Conservation (phyloP, 2,113 vertebrate species). For the Phrynosoma platyrhinos region DNA sequence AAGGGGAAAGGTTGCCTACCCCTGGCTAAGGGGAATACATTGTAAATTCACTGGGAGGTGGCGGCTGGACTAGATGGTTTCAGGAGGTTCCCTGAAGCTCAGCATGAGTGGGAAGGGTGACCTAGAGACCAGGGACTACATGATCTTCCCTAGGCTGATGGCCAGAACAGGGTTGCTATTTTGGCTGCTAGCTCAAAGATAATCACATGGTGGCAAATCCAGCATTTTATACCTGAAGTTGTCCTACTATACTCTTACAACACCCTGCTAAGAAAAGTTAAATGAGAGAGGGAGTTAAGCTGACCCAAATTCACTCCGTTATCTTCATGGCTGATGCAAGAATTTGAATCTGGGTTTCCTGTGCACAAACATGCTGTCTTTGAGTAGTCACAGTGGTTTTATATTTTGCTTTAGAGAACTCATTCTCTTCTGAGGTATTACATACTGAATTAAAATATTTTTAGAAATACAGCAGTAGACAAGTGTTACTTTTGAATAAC, state of each 20-base stretch:
- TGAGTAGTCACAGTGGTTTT: background rate
- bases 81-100: too few relatives aligned
- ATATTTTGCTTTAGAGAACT: conserved; percentile 61
- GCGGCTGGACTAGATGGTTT: too few relatives aligned
- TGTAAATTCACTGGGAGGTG: too few relatives aligned
- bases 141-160: too few relatives aligned
- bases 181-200: too few relatives aligned
- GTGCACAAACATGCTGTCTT: background rate
- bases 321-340: background rate
- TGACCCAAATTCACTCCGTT: background rate
- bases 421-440: conserved; percentile 67
- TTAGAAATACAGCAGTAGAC: conserved; percentile 73
- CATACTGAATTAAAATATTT: conserved; percentile 68
- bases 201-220: too few relatives aligned
- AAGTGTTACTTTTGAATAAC: conserved; percentile 68
- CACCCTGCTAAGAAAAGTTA: background rate
- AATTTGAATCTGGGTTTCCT: background rate
- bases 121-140: too few relatives aligned
- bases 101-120: too few relatives aligned
- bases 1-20: too few relatives aligned
- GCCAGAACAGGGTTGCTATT: too few relatives aligned
- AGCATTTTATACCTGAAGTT: background rate
- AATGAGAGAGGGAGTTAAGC: background rate
- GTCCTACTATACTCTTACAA: background rate
- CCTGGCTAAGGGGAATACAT: too few relatives aligned